phyloP scores from a whole-genome alignment of 2,113 vertebrate genomes.

The Megaptera novaeangliae region DNA sequence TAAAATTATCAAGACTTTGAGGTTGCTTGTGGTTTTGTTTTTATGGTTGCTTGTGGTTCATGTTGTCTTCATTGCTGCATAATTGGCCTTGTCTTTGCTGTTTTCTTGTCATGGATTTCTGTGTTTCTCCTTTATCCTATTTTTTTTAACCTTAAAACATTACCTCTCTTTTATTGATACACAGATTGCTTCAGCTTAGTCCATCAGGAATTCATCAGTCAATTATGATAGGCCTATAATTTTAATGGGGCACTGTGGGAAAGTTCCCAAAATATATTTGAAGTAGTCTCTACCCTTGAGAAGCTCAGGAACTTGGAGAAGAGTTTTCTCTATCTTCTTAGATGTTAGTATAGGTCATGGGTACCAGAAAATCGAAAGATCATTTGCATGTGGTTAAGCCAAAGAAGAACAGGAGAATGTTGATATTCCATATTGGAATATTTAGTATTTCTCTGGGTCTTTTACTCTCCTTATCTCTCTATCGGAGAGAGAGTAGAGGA shows the following conservation, averaged over 20 bases:
- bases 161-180: neutral
- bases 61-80: neutral
- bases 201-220: neutral
- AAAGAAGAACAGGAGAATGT: neutral
- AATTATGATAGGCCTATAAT: neutral
- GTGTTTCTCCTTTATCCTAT: neutral
- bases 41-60: neutral
- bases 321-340: neutral
- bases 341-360: neutral
- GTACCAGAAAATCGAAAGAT: neutral
- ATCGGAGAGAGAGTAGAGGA: neutral
- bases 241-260: neutral
- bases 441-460: neutral
- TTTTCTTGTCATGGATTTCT: neutral
- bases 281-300: neutral
- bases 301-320: neutral
- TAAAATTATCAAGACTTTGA: constrained; percentile 4
- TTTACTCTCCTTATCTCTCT: neutral
- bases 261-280: neutral
- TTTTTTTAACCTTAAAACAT: neutral
- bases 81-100: neutral
- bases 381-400: neutral
- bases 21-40: neutral
- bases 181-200: constrained; percentile 3
- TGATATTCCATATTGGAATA: neutral